These are phyloP conservation scores for Hydrozoanthus tunicans DNA, from an alignment of 64 coral and sea anemone species.

Conservation along the genomic window DNA sequence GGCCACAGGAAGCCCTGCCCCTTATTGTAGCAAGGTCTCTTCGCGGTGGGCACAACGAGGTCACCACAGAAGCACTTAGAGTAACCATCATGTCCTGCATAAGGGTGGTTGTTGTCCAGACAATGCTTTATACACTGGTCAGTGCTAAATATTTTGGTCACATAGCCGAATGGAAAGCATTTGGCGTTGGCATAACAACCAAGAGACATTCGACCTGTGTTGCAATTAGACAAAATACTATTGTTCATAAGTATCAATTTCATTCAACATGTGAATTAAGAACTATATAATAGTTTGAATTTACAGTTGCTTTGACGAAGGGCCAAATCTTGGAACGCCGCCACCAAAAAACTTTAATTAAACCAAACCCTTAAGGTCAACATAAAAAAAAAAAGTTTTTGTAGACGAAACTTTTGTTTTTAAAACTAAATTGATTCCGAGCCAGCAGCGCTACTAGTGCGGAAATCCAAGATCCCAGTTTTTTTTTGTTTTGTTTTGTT, in stretches of 20 bases:
- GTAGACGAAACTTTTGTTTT: no score
- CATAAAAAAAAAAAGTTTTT: no score
- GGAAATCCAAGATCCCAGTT: no score
- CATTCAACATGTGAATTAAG: no score
- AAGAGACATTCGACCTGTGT: slow-evolving; percentile 58
- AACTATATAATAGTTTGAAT: no score
- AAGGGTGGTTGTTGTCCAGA: slow-evolving; percentile 54
- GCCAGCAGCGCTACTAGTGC: no score
- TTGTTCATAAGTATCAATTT: not conserved
- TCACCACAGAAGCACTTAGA: slow-evolving; percentile 62
- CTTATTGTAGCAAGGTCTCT: not conserved
- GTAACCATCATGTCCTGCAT: slow-evolving; percentile 51
- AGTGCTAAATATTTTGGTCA: not conserved
- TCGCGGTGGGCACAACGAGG: not conserved
- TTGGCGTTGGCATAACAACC: slow-evolving; percentile 58
- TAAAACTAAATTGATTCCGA: no score
- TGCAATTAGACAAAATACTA: not conserved
- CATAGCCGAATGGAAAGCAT: slow-evolving; percentile 18
- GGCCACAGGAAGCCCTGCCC: not conserved
- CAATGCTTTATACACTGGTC: slow-evolving; percentile 64
- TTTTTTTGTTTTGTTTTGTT: no score
- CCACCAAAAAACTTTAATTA: no score
- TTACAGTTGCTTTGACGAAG: no score
- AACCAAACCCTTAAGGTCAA: no score
- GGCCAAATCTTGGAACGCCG: no score